Evolutionary conservation across 2,113 vertebrate genomes (phyloP), one percentile per base, ranked within the genome.

Genomic region (Psophia crepitans): DNA sequence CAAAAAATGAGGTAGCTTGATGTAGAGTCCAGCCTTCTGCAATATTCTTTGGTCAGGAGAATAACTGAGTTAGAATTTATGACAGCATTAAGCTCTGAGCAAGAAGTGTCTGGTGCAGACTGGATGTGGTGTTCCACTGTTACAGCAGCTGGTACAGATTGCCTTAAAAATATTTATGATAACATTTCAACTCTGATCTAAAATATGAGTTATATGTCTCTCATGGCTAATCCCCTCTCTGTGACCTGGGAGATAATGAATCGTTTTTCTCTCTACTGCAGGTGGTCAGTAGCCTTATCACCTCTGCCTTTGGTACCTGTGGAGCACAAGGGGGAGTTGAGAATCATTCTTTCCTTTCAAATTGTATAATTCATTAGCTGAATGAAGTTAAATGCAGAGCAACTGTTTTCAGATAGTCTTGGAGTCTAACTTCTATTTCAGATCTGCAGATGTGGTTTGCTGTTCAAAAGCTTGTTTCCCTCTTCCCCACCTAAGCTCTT

Each of bases 311-410:
- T 83, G 53, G 61, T 94, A 73, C 75, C 48, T 61, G 44, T 71
- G 39, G 53, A 94, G 53, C 80, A 44, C 48, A 44, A 87, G 53
- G 11, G 68, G 44, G 39, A 94, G 53, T 17, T 83, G 32, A 68
- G 19, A 93, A 71, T 85, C 57, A 41, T 32, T 96, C 44, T 14
- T 83, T 90, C 49, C 82, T 92, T 92, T 96, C n/a, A 83, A 70
- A 86, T 46, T 37, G 14, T 76, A 8, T 80, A 86, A 83, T 95
- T 93, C 26, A 84, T 74, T 93, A 88, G 71, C 94, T 92, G 79
- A 93, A 49, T 2, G 2, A 66, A 88, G 56, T 77, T 49, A 73
- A 86, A 86, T 54, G 17, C 70, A 65, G 75, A 93, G 12, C 44
- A 65, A 8, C 83, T 85, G 22, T 83, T 95, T 75, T 80, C n/a